phyloP scores from a whole-genome alignment of 2,797 vertebrate genomes.

The Vireo griseus region DNA sequence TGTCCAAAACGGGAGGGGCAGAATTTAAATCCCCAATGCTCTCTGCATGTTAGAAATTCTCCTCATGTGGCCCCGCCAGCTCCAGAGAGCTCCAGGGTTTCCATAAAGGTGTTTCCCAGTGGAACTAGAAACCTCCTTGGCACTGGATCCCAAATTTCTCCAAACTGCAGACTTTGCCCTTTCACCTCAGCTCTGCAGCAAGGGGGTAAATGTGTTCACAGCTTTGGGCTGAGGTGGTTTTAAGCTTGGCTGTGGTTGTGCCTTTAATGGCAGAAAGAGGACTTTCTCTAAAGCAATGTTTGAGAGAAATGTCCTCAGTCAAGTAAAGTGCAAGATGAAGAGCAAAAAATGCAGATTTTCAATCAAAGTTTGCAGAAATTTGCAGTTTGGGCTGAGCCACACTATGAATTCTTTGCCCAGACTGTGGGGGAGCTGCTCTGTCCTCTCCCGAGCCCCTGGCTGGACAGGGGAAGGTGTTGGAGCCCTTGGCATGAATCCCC shows the following conservation, averaged over 20 bases:
- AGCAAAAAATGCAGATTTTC: neutral
- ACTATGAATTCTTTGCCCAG: fast-evolving
- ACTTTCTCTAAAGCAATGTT: neutral
- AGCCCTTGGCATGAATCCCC: neutral
- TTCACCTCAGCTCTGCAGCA: neutral
- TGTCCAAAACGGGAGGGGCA: neutral
- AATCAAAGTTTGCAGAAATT: neutral
- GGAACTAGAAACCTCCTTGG: neutral
- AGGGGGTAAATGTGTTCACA: neutral
- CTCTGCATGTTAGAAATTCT: neutral
- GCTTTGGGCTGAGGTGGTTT: neutral
- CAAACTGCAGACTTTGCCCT: neutral
- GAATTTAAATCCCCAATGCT: neutral
- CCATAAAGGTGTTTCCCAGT: neutral
- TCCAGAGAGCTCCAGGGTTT: neutral
- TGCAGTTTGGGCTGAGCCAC: neutral
- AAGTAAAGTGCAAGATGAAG: neutral
- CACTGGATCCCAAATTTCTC: neutral
- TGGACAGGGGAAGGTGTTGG: neutral
- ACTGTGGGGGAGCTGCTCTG: neutral
- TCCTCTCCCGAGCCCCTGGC: neutral
- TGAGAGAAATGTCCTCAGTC: neutral
- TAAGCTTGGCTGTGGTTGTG: neutral
- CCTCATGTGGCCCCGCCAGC: neutral
- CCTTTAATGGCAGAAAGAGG: neutral